Evolutionary conservation across 2,113 vertebrate genomes (phyloP), one percentile per base, ranked within the genome.

Genomic region (Neolamprologus hecqui): DNA sequence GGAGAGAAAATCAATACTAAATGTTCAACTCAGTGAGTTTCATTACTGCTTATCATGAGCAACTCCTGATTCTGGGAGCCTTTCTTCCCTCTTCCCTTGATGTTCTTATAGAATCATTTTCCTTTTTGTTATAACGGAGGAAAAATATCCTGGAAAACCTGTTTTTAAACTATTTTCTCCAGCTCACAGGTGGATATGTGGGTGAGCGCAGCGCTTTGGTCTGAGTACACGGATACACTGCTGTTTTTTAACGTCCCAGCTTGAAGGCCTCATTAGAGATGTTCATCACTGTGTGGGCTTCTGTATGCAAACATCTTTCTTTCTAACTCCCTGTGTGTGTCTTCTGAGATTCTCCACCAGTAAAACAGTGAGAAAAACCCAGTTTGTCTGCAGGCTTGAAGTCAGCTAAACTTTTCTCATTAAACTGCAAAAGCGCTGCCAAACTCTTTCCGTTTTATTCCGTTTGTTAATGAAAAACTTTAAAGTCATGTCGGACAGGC

Each of bases 1-100:
- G 79, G 81, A 92, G 86, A 93, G n/a, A 83, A 85, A 92, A 93
- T 95, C 92, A 86, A 91, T 91, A 81, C 49, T 23, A 37, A 87
- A 87, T 68, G 83, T 58, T 53, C 73, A 81, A 79, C 68, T 88
- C 47, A 11, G 21, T 54, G 81, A 84, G 35, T 88, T 89, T 90
- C 49, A 90, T 89, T 83, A 51, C 47, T 42, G 90, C 82, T 91
- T 75, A 88, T 89, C 83, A 75, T 58, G 84, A 85, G 60, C 85
- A 33, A 54, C 87, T 88, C 55, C 81, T 7, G 14, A 53, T 73
- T 77, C 63, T 11, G 9, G 19, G 12, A 23, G 53, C 14, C 6
- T 70, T 77, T 65, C 26, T 26, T 55, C 8, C 2, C 21, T 58
- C 60, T 26, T 47, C n/a, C 37, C n/a, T 42, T 51, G 81, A 49